Conservation (phyloP, 2,113 vertebrate species). For the Urocolius indicus region DNA sequence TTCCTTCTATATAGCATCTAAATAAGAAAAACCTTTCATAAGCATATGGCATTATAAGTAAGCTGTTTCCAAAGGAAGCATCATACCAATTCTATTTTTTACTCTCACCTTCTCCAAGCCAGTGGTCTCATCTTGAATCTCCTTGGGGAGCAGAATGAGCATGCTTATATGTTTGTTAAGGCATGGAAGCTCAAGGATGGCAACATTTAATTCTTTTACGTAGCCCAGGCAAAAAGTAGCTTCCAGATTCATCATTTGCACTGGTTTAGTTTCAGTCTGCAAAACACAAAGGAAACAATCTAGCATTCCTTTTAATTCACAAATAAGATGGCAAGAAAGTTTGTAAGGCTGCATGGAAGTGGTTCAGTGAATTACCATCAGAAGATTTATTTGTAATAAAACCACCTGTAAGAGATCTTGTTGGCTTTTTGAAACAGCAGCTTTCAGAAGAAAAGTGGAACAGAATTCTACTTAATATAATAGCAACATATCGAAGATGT, state of each 20-base stretch:
- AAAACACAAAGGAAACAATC: neutral
- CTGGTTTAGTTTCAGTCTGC: constrained; percentile 85
- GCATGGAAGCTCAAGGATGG: constrained; percentile 92
- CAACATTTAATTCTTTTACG: constrained; percentile 78
- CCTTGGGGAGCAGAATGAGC: constrained; percentile 89
- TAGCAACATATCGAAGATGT: neutral
- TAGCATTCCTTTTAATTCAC: neutral
- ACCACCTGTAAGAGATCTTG: neutral
- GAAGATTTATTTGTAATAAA: neutral
- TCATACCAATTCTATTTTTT: neutral
- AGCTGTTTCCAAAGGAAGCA: neutral
- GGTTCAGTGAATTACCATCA: neutral
- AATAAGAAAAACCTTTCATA: neutral
- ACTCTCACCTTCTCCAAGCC: constrained; percentile 88
- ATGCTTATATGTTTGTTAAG: constrained; percentile 91
- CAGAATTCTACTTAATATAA: neutral
- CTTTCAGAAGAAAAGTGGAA: neutral
- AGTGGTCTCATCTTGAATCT: constrained; percentile 82
- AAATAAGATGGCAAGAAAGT: neutral
- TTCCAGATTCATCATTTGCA: constrained; percentile 89
- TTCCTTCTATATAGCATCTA: neutral
- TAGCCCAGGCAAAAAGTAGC: constrained; percentile 77
- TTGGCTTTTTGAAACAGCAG: neutral
- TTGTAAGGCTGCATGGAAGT: neutral
- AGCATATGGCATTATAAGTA: neutral